Base-by-base conservation (phyloP, 2,797 vertebrate genomes). In the Phrynocephalus vlangalii region DNA sequence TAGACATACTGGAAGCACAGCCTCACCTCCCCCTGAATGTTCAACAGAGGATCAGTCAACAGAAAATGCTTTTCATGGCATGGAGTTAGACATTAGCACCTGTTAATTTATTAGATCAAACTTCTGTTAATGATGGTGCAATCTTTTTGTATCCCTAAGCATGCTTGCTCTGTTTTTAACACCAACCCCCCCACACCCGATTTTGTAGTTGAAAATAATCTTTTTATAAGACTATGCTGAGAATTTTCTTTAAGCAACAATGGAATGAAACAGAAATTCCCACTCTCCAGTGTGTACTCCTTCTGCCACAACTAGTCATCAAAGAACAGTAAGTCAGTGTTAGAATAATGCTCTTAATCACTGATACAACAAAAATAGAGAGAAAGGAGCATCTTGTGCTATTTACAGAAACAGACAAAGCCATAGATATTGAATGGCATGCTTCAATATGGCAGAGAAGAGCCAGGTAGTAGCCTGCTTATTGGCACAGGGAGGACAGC, bases 21-120 rank as follows among this genome's bases (percentile, higher is more conserved):
- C 48, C 77, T 48, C 9, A 26, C 22, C 44, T 70, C 30, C 15
- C n/a, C 85, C 26, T 24, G 56, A 73, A 20, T 15, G 16, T 81
- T 24, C 8, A 24, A 18, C 56, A 73, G 68, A 63, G 18, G 38
- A 44, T 30, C 72, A 50, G 22, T 80, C 24, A 38, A 26, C 50
- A 80, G 68, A 56, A 18, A 60, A 38, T 26, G 22, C 5, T 38
- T 56, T 86, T 52, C 76, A 71, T 70, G n/a, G 13, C 77, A 79
- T 52, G 24, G n/a, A 70, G 8, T 71, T 72, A 44, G 52, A 73
- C 26, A 24, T 66, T 60, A n/a, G 28, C 48, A 48, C 56, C 28
- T 73, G 78, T 38, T 63, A 81, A 66, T 63, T 80, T 16, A 48
- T 28, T 52, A 81, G 50, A 81, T n/a, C 78, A 73, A 63, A 81